Evolutionary conservation across 2,113 vertebrate species (phyloP).

Genomic region (Girardinichthys multiradiatus): DNA sequence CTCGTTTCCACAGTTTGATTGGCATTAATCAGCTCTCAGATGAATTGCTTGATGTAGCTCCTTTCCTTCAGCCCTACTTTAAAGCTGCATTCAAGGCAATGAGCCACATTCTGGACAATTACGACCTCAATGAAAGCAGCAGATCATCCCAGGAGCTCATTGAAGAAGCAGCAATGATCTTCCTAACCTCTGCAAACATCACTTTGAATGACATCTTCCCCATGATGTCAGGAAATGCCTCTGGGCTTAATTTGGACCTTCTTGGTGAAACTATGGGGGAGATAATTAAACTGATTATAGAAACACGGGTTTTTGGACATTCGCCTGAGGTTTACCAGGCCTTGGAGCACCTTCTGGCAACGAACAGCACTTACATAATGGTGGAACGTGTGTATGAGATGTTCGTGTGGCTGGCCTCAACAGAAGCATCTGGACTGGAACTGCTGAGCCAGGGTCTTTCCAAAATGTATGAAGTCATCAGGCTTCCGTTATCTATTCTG

Average conservation of each 20-base stretch:
- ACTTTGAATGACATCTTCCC: constrained; percentile 38
- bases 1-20: constrained; percentile 58
- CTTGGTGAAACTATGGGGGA: constrained; percentile 41
- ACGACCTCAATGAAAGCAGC: constrained; percentile 20
- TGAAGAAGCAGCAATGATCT: constrained; percentile 48
- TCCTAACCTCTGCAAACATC: constrained; percentile 66
- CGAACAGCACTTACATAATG: constrained; percentile 37
- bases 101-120: constrained; percentile 54
- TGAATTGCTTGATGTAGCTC: constrained; percentile 28
- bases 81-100: constrained; percentile 51
- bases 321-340: constrained; percentile 45
- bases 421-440: constrained; percentile 59
- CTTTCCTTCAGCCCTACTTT: constrained; percentile 52
- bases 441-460: constrained; percentile 62
- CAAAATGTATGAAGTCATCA: constrained; percentile 52
- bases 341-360: constrained; percentile 59
- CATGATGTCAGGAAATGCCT: constrained; percentile 27
- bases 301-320: constrained; percentile 58
- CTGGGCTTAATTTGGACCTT: constrained; percentile 1
- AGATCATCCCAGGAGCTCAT: constrained; percentile 45
- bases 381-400: constrained; percentile 54
- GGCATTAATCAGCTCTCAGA: constrained; percentile 54
- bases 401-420: constrained; percentile 58
- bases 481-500: constrained; percentile 39
- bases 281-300: constrained; percentile 39